phyloP scores from a whole-genome alignment of 2,888 invertebrate genomes.

The Drosophila bunnanda region DNA sequence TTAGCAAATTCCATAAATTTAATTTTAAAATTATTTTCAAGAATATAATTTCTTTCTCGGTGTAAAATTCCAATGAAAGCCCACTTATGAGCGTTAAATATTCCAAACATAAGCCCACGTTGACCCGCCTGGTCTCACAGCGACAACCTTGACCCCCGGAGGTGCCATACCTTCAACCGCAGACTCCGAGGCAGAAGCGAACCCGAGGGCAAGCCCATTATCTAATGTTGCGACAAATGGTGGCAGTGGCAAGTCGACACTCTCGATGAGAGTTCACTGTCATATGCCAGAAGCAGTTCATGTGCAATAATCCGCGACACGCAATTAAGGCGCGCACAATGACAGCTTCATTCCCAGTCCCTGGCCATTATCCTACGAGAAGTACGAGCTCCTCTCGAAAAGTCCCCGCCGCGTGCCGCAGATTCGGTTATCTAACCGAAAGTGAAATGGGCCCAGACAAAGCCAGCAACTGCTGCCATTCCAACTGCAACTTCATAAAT shows the following conservation, averaged over 20 bases:
- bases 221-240: constrained; percentile 52
- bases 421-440: constrained; percentile 71
- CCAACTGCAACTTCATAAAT: constrained; percentile 44
- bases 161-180: constrained; percentile 26
- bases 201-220: constrained; percentile 53
- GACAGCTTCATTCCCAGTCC: constrained; percentile 13
- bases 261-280: constrained; percentile 64
- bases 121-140: neutral
- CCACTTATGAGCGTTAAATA: neutral
- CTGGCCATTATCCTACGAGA: constrained; percentile 54
- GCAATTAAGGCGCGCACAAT: constrained; percentile 49
- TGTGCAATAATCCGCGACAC: constrained; percentile 21
- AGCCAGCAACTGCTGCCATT: constrained; percentile 25
- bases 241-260: constrained; percentile 28
- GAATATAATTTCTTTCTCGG: too few species aligned
- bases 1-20: too few species aligned
- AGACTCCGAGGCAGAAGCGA: constrained; percentile 35
- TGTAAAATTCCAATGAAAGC: neutral
- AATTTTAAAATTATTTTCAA: too few species aligned
- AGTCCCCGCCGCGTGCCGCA: constrained; percentile 2
- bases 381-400: constrained; percentile 38
- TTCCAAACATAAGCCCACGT: constrained; percentile 9
- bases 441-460: constrained; percentile 66
- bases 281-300: constrained; percentile 57
- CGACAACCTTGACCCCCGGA: constrained; percentile 62